Base-by-base conservation (phyloP, 2,797 vertebrate species). In the Triplophysa yarkandensis region DNA sequence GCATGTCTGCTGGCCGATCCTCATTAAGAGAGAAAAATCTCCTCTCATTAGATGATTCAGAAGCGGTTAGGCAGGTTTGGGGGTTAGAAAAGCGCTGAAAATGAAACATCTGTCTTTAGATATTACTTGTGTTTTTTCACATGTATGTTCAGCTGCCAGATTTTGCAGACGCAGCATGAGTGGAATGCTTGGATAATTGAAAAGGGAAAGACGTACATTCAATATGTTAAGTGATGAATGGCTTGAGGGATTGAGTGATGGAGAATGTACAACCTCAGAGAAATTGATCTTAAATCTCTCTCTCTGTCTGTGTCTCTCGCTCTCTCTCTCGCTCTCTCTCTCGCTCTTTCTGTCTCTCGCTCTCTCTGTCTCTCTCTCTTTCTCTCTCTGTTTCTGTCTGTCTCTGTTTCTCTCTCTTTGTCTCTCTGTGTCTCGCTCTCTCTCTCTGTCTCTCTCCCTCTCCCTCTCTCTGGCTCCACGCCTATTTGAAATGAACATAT, bases 401-500 rank as follows among this genome's bases (percentile, higher is more conserved):
- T 14, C 39, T 41, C 39, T 41, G 11, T 14, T 2, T 41, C 39
- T 41, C 39, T 41, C 2, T 8, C 14, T 43, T 14, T 43, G 4
- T 10, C 44, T 9, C 44, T 23, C 23, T 54, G 60, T 79, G 77
- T 72, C 76, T 8, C 50, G n/a, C 76, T 7, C 50, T 4, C 39
- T 41, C 39, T 14, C 39, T 41, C 39, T 41, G 11, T 14, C 10
- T 41, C 39, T 41, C 39, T 41, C 2, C 3, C 14, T 43, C 39
- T 43, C 14, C 4, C 44, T 9, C 44, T 23, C 23, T 54, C 65
- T 79, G 77, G 77, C 76, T 8, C 50, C 3, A 23, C 0, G 54
- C 80, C 70, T 74, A 46, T 9, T 17, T 17, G 39, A 79, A 74
- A 77, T 44, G 58, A 66, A 70, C 69, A 71, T 44, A 52, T 11